A percentile compares a stretch with the other conserved stretches of the same genome.
These are phyloP conservation scores for Brachylomia viminalis DNA, from an alignment of 2,888 invertebrate genomes.

Conservation along the genomic window DNA sequence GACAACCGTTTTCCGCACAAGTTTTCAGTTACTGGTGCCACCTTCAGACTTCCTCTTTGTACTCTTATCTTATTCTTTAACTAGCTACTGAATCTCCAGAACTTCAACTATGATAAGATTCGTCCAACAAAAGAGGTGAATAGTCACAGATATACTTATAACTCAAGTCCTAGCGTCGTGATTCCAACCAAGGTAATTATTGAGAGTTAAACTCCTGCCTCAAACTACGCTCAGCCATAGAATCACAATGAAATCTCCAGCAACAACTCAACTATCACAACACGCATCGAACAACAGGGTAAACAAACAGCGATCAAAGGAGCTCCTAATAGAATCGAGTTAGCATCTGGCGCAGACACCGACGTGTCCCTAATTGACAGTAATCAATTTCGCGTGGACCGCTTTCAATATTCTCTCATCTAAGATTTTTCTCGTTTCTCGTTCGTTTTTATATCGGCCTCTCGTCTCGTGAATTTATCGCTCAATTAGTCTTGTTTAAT, in stretches of 20 bases:
- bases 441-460: slow-evolving; percentile 87
- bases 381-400: slow-evolving; percentile 88
- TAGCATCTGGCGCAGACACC: slow-evolving; percentile 85
- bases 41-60: too few relatives aligned
- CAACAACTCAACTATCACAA: slow-evolving; percentile 54
- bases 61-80: too few relatives aligned
- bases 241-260: slow-evolving; percentile 43
- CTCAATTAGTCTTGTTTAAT: slow-evolving; percentile 91
- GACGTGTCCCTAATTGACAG: slow-evolving; percentile 88
- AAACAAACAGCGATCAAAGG: slow-evolving; percentile 63
- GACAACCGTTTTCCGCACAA: too few relatives aligned
- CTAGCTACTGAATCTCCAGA: background rate
- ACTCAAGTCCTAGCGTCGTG: background rate
- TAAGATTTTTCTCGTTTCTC: slow-evolving; percentile 85
- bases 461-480: slow-evolving; percentile 90
- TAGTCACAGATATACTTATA: background rate
- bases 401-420: slow-evolving; percentile 90
- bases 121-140: background rate
- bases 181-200: slow-evolving; percentile 8
- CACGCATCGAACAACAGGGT: slow-evolving; percentile 50
- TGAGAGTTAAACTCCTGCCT: background rate
- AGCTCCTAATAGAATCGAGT: slow-evolving; percentile 70
- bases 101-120: background rate
- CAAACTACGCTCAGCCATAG: background rate
- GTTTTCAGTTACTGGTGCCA: too few relatives aligned